Percentiles rank a stretch among this genome's conserved stretches.
Evolutionary conservation across 2,888 invertebrate genomes (phyloP).

Genomic region (Athripsodes cinereus): DNA sequence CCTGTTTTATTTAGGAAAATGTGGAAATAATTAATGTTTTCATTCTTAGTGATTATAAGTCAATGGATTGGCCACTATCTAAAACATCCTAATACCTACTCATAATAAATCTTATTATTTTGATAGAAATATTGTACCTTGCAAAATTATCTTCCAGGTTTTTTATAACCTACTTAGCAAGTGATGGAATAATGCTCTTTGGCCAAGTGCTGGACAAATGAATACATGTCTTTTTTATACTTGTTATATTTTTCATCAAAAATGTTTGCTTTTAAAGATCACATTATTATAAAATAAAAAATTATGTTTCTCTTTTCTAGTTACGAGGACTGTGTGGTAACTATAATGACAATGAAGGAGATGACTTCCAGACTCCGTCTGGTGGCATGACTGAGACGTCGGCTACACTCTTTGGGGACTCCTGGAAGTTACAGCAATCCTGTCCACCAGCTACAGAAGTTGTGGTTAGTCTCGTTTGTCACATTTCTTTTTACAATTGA

Average conservation of each 20-base stretch:
- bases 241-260: no score
- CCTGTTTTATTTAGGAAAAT: background rate
- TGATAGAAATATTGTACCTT: no score
- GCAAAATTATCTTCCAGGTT: no score
- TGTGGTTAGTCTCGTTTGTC: constrained; percentile 34
- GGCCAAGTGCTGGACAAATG: no score
- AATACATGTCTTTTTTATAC: no score
- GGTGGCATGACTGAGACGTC: constrained; percentile 72
- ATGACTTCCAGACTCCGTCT: constrained; percentile 82
- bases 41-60: background rate
- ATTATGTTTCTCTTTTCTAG: constrained; percentile 35
- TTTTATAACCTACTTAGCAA: no score
- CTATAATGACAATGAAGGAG: constrained; percentile 75
- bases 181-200: no score
- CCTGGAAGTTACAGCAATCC: constrained; percentile 76
- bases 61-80: background rate
- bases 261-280: no score
- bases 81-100: no score
- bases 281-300: background rate
- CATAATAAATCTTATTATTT: no score
- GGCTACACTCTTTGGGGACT: constrained; percentile 75
- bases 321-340: constrained; percentile 86
- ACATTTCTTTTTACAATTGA: no score
- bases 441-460: constrained; percentile 60
- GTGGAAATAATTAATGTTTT: background rate